Evolutionary conservation across 2,113 vertebrate species (phyloP).

Genomic region (Zapus hudsonius): DNA sequence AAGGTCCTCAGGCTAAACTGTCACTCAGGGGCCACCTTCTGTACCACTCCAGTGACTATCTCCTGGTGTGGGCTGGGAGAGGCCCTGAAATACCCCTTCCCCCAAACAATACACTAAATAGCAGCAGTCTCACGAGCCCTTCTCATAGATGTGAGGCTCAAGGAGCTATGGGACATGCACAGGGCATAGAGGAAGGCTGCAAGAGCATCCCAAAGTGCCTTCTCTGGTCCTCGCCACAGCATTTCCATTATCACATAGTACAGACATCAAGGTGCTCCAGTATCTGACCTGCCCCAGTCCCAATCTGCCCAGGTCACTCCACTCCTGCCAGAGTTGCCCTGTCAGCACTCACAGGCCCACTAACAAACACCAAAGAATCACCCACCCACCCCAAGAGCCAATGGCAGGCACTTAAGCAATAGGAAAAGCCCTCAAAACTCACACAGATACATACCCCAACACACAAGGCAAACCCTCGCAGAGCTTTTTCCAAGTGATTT

Average conservation of each 20-base stretch:
- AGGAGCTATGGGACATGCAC: neutral
- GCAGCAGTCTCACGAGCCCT: fast-evolving
- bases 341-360: too few relatives aligned
- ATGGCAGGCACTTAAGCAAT: neutral
- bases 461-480: conserved; percentile 14
- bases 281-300: neutral
- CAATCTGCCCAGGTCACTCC: neutral
- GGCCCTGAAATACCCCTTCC: too few relatives aligned
- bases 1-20: neutral
- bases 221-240: neutral
- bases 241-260: too few relatives aligned
- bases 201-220: neutral
- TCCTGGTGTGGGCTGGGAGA: neutral
- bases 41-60: neutral
- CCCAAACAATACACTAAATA: too few relatives aligned
- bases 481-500: conserved; percentile 63
- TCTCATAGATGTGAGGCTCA: fast-evolving
- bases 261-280: neutral
- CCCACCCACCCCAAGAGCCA: fast-evolving
- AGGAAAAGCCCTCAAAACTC: neutral
- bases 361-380: neutral
- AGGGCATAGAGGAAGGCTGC: too few relatives aligned
- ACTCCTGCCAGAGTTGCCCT: too few relatives aligned
- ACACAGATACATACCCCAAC: conserved; percentile 80
- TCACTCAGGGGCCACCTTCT: neutral